These are phyloP conservation scores for Linurgus olivaceus DNA, from an alignment of 2,797 vertebrate species.

Conservation along the genomic window DNA sequence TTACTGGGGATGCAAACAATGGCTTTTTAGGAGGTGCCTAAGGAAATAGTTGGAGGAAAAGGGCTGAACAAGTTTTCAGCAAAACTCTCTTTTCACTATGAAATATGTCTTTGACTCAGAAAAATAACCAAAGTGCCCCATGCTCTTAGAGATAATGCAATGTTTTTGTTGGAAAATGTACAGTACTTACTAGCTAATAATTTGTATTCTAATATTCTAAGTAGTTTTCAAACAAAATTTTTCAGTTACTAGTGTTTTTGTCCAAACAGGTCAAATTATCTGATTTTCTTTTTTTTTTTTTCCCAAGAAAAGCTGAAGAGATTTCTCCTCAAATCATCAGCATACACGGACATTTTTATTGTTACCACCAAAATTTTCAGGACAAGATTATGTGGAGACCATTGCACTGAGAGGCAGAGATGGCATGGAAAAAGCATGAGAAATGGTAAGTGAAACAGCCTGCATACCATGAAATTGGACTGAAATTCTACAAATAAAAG, in stretches of 20 bases:
- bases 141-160: neutral
- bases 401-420: neutral
- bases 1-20: neutral
- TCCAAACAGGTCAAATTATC: neutral
- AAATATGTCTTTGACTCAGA: neutral
- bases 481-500: slow-evolving; percentile 23
- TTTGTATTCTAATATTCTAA: neutral
- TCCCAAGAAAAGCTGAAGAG: neutral
- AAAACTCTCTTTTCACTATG: neutral
- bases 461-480: slow-evolving; percentile 1
- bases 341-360: neutral
- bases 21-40: neutral
- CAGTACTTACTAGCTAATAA: neutral
- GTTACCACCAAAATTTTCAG: neutral
- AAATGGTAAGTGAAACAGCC: neutral
- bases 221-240: neutral
- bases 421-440: neutral
- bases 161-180: neutral
- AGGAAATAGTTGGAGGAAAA: neutral
- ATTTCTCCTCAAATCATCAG: neutral
- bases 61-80: neutral
- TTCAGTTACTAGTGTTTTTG: neutral
- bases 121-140: neutral
- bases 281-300: neutral
- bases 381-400: neutral